These are phyloP conservation scores for Rhyzopertha dominica DNA, from an alignment of 1,140 invertebrate species.

Conservation along the genomic window DNA sequence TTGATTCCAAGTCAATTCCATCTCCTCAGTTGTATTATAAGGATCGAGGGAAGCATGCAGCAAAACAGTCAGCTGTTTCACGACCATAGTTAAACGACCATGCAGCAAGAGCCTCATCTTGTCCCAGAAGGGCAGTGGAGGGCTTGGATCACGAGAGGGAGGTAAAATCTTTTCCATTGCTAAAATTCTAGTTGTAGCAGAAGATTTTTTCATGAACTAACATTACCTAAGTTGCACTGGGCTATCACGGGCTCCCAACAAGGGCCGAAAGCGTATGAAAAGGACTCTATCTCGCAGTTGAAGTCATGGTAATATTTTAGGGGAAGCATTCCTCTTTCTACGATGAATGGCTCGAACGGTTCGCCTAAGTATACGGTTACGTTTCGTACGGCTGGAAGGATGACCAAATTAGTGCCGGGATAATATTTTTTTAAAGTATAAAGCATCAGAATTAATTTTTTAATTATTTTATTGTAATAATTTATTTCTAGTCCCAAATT, in stretches of 20 bases:
- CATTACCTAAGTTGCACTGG: slow-evolving; percentile 87
- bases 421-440: neutral
- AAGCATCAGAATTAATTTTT: slow-evolving; percentile 7
- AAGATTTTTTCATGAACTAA: slow-evolving; percentile 39
- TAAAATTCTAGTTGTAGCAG: slow-evolving; percentile 46
- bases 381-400: slow-evolving; percentile 59
- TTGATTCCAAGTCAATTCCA: slow-evolving; percentile 94
- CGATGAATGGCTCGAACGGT: slow-evolving; percentile 66
- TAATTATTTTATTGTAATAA: no score
- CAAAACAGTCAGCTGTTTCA: slow-evolving; percentile 79
- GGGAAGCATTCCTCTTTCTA: slow-evolving; percentile 85
- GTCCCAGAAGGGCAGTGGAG: slow-evolving; percentile 94
- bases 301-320: slow-evolving; percentile 98
- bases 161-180: slow-evolving; percentile 78
- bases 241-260: slow-evolving; percentile 98
- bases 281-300: slow-evolving; percentile 86
- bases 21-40: slow-evolving; percentile 97
- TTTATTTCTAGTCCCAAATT: no score
- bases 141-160: slow-evolving; percentile 89
- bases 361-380: slow-evolving; percentile 67
- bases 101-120: slow-evolving; percentile 91
- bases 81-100: slow-evolving; percentile 82
- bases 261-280: slow-evolving; percentile 90
- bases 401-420: no score
- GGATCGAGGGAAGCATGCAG: slow-evolving; percentile 95